Percentiles rank a stretch among this genome's conserved stretches.
Evolutionary conservation across 1,140 invertebrate species (phyloP).

Genomic region (Choristoneura fumiferana): DNA sequence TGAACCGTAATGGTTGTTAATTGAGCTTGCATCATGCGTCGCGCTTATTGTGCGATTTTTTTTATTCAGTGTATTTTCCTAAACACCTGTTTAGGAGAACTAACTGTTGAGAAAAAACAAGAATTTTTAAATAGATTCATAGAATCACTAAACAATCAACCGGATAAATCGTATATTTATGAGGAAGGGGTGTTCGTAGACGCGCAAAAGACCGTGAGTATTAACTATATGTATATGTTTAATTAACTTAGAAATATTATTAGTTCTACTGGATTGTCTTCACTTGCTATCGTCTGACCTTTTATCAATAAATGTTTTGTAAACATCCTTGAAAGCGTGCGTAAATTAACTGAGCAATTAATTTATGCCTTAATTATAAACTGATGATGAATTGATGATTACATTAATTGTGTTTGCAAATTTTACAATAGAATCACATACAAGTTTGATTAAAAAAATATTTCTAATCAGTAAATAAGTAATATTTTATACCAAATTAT

Average conservation of each 20-base stretch:
- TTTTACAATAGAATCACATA: too few species aligned
- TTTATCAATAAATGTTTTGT: slow-evolving; percentile 15
- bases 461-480: too few species aligned
- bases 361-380: slow-evolving; percentile 8
- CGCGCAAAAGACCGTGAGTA: slow-evolving; percentile 51
- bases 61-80: slow-evolving; percentile 33
- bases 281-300: too few species aligned
- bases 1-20: slow-evolving; percentile 31
- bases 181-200: slow-evolving; percentile 49
- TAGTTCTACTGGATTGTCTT: too few species aligned
- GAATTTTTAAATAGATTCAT: slow-evolving; percentile 56
- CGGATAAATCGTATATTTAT: slow-evolving; percentile 45
- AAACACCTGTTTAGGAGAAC: slow-evolving; percentile 38
- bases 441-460: too few species aligned
- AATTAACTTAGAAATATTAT: too few species aligned
- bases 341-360: slow-evolving; percentile 15
- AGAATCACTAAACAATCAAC: slow-evolving; percentile 55
- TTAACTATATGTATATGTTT: background rate
- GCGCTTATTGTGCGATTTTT: slow-evolving; percentile 29
- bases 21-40: slow-evolving; percentile 38
- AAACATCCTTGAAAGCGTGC: slow-evolving; percentile 9
- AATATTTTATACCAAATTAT: too few species aligned
- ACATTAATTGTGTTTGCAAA: too few species aligned
- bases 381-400: background rate
- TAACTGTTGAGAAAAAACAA: slow-evolving; percentile 43